phyloP scores from a whole-genome alignment of 2,888 invertebrate genomes.

The Pogonocherus hispidulus region DNA sequence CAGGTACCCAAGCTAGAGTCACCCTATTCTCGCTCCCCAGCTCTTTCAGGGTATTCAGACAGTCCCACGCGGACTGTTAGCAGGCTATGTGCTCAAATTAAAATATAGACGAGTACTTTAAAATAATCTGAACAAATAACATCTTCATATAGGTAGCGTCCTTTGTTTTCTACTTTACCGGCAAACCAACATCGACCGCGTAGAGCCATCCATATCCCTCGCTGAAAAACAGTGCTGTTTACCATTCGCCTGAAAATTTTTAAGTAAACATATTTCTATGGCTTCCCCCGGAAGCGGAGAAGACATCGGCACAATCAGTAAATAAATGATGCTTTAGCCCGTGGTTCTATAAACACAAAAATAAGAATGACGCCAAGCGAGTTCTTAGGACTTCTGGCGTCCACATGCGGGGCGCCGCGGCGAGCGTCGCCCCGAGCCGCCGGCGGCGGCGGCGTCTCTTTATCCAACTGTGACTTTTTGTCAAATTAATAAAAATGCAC shows the following conservation, averaged over 20 bases:
- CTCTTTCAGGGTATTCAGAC: no score
- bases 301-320: slow-evolving; percentile 32
- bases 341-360: slow-evolving; percentile 46
- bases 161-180: no score
- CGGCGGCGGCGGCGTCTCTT: slow-evolving; percentile 51
- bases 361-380: slow-evolving; percentile 57
- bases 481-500: slow-evolving; percentile 62
- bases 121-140: no score
- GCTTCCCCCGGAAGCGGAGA: slow-evolving; percentile 13
- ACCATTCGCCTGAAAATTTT: neutral
- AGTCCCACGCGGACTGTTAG: no score
- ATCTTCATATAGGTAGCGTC: no score
- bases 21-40: no score
- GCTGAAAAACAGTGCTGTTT: no score
- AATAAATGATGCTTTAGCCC: slow-evolving; percentile 34
- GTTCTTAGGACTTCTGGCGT: slow-evolving; percentile 63
- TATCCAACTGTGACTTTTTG: slow-evolving; percentile 60
- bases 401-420: slow-evolving; percentile 48
- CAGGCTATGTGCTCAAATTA: no score
- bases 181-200: no score
- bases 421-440: slow-evolving; percentile 57
- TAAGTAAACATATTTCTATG: slow-evolving; percentile 22
- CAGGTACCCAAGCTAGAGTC: no score
- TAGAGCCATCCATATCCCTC: no score
- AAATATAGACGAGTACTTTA: no score